Evolutionary conservation across 2,113 vertebrate genomes (phyloP), one percentile per base, ranked within the genome.

Genomic region (Laticauda laticaudata): DNA sequence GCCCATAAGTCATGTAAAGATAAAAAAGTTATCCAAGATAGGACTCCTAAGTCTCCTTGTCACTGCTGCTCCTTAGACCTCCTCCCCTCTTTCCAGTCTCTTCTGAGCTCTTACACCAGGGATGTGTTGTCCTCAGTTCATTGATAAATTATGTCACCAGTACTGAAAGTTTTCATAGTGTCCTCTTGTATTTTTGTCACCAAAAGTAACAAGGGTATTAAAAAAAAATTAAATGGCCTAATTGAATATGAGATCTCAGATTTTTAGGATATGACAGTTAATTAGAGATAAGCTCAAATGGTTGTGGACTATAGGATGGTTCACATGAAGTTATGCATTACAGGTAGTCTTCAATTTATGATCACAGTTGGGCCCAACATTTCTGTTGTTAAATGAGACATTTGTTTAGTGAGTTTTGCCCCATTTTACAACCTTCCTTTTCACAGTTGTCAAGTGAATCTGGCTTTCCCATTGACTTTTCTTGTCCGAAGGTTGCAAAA

Each of bases 131-230:
- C n/a, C 69, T 34, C 15, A 34, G n/a, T 34, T 7, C 14, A 75
- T 39, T 34, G 69, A 75, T 75, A 18, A 75, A 34, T 75, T 34
- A 75, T 21, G 75, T 81, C 18, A 81, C 75, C 75, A 43, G 18
- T 81, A 81, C 34, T 39, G 75, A 81, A 21, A 43, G 34, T 43
- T 39, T 43, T 94, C 81, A 11, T 90, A 95, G 56, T 64, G 1
- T 26, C 90, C 93, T 91, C 43, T 75, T 87, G 90, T 91, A 20
- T 93, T 56, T 59, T 90, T 59, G 91, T 93, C 91, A 95, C 34
- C 9, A 87, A 85, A 94, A 48, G 39, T 88, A 93, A 92, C 85
- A 92, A 93, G 55, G 54, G 81, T 1, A 3, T 86, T n/a, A 2
- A 69, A 75, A 4, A 1, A 93, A 23, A 53, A 59, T 10, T 39